phyloP scores from a whole-genome alignment of 2,113 vertebrate genomes.

The Passer domesticus region DNA sequence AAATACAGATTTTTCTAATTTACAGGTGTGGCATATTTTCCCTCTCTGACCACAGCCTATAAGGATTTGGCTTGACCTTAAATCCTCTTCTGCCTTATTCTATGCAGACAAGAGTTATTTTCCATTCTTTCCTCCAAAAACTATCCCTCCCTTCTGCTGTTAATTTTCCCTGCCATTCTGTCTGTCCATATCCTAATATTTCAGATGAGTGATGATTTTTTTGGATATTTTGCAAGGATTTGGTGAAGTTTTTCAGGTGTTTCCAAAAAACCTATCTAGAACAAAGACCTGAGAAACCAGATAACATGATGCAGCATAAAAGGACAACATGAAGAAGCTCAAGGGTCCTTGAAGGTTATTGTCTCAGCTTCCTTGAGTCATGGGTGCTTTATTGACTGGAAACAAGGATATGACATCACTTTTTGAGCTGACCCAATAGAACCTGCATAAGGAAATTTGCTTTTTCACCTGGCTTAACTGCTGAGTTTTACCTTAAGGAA shows the following conservation, averaged over 20 bases:
- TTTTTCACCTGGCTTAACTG: not conserved
- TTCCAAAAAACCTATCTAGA: not conserved
- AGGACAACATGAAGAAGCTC: not conserved
- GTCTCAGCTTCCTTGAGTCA: not conserved
- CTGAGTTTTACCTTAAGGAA: not conserved
- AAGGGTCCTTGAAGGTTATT: not conserved
- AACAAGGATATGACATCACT: not conserved
- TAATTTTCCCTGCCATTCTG: not conserved
- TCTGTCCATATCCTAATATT: not conserved
- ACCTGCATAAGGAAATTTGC: not conserved
- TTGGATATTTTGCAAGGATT: not conserved
- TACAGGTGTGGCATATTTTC: not conserved
- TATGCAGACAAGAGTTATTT: not conserved
- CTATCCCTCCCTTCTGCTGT: not conserved
- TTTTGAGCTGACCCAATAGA: not conserved
- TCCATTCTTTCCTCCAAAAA: not conserved
- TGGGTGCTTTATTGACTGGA: not conserved
- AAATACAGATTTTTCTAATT: not conserved
- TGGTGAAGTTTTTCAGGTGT: not conserved
- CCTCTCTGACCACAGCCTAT: not conserved
- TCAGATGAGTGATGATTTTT: not conserved
- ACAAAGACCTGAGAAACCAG: not conserved
- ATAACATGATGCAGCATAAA: not conserved
- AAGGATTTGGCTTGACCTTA: not conserved
- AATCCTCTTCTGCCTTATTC: not conserved